Conservation (phyloP, 2,888 invertebrate genomes). For the Sphaerophoria taeniata region DNA sequence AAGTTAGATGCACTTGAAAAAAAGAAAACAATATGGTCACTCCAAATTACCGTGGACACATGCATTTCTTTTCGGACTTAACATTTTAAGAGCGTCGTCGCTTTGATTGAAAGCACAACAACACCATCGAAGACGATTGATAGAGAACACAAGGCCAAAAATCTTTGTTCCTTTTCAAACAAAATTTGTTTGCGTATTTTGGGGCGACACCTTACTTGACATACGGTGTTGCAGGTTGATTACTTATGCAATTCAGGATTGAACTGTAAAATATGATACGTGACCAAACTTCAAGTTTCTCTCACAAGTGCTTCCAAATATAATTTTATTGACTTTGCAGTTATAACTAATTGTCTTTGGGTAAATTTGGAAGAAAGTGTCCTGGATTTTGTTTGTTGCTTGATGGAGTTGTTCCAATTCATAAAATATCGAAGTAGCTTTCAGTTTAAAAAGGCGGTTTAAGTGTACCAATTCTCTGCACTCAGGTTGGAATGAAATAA, state of each 20-base stretch:
- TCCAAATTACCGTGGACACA: neutral
- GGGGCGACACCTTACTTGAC: slow-evolving; percentile 55
- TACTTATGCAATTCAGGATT: slow-evolving; percentile 74
- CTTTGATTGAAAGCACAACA: slow-evolving; percentile 34
- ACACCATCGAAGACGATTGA: slow-evolving; percentile 15
- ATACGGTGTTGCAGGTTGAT: slow-evolving; percentile 37
- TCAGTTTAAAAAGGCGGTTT: too few relatives aligned
- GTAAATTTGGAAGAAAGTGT: too few relatives aligned
- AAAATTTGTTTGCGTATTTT: slow-evolving; percentile 8
- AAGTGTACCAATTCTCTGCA: too few relatives aligned
- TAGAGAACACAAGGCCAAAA: slow-evolving; percentile 49
- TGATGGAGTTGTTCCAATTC: too few relatives aligned
- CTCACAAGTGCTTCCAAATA: too few relatives aligned
- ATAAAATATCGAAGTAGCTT: too few relatives aligned
- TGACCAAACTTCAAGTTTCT: slow-evolving; percentile 72
- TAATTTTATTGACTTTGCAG: neutral
- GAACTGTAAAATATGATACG: slow-evolving; percentile 75
- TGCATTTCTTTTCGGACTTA: slow-evolving; percentile 29
- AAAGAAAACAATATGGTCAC: neutral
- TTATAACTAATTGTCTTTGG: neutral
- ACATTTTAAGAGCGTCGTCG: slow-evolving; percentile 35
- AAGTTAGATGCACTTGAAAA: too few relatives aligned
- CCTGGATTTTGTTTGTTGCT: too few relatives aligned
- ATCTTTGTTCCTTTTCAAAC: neutral
- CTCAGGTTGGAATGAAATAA: too few relatives aligned